Base-by-base conservation (phyloP, 1,140 invertebrate genomes). In the Augochlora pura region DNA sequence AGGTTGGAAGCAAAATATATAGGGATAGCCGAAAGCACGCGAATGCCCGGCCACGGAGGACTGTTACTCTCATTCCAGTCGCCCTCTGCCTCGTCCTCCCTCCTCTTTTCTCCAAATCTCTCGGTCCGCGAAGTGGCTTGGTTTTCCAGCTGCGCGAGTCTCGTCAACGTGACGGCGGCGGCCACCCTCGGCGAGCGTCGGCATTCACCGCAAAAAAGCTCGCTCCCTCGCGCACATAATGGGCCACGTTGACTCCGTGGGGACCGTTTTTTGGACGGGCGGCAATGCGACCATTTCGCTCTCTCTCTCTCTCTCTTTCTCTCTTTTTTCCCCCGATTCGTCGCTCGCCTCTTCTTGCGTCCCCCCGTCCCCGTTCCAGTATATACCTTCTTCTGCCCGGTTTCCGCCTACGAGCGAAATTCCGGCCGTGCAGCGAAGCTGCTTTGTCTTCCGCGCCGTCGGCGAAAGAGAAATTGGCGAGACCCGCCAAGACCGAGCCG, bases 121-220 rank as follows among this genome's bases (percentile, higher is more conserved):
- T 42, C 46, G 62, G 60, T 68, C 70, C 77, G 64, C 69, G 64
- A 84, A 84, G 86, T 81, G 83, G 77, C 82, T 80, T 79, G 82
- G 88, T 92, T 92, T 91, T 89, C 89, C 91, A 92, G 92, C 91
- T 93, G 91, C 88, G 91, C 91, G 82, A 86, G 77, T 88, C 87
- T 91, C 91, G 90, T 92, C 92, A 92, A 90, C 85, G 88, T 90
- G 88, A 91, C 89, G 87, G 83, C 85, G 80, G 66, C 88, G 90
- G 89, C 91, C 92, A 92, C 91, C 92, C 92, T 90, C 88, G 88
- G 86, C 81, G 90, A 80, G 81, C 84, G 83, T 72, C 79, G 68
- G 85, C 80, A 85, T 86, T 84, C 84, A 73, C 77, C 54, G 83
- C 83, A 88, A 90, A 88, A 90, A 90, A 77, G 76, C 74, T 82